Base-by-base conservation (phyloP, 2,797 vertebrate genomes). In the Xerus rutilus region DNA sequence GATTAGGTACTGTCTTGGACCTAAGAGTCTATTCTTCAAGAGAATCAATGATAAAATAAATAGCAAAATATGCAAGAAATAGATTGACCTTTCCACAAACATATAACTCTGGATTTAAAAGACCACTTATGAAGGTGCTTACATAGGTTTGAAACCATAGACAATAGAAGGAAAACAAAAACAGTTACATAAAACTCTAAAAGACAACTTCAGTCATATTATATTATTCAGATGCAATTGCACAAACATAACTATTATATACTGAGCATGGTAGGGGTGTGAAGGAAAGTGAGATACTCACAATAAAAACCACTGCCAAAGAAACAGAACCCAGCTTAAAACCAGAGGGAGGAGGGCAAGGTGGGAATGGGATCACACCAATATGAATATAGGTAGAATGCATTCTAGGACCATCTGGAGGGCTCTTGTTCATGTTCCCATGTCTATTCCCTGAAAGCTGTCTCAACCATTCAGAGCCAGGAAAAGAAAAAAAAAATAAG, bases 391-490 rank as follows among this genome's bases (percentile, higher is more conserved):
- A 94, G 43, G 88, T 92, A 93, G 45, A 89, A 93, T 69, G 94
- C 76, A 96, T 72, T 97, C 74, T 96, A 96, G 97, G 97, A 96
- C 95, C 95, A 97, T 89, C 96, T 97, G 89, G 92, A 98, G 91
- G 91, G 45, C 89, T 94, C 90, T 93, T 90, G 73, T 65, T 95
- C 97, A 96, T 97, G 89, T 57, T 49, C 76, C 72, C 81, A 11
- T 32, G 15, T 30, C 77, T 52, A 83, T 88, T 97, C 95, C 97
- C 95, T 94, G 86, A 96, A 91, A 94, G 94, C 18, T 92, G 30
- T 95, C 96, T 96, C 70, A 85, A 73, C 23, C 64, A 72, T 89
- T 97, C 95, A 87, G 77, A 96, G 67, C 57, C 47, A 89, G 54
- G 20, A 20, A 18, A 81, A 96, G 89, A 70, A 52, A 52, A 52